These are phyloP conservation scores for Microplitis demolitor DNA, from an alignment of 1,140 invertebrate species.

Conservation along the genomic window DNA sequence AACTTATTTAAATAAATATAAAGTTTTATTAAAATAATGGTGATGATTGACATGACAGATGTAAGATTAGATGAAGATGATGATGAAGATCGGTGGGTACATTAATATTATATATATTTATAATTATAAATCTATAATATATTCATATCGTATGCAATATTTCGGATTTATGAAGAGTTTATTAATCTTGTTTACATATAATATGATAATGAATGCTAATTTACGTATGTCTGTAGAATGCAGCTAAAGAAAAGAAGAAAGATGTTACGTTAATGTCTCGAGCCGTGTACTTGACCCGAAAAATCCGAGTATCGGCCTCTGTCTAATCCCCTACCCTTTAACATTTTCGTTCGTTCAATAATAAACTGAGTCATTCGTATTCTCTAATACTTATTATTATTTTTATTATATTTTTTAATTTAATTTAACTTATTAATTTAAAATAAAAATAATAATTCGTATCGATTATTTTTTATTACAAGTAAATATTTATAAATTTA, in stretches of 20 bases:
- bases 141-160: no score
- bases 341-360: conserved; percentile 12
- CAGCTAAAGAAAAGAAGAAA: neutral
- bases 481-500: neutral
- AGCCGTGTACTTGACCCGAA: conserved; percentile 23
- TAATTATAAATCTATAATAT: neutral
- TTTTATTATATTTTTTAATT: neutral
- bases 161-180: neutral
- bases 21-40: conserved; percentile 43
- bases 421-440: neutral
- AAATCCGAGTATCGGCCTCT: conserved; percentile 11
- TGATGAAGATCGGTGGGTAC: conserved; percentile 56
- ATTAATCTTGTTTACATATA: conserved; percentile 2
- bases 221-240: conserved; percentile 4
- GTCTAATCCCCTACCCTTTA: neutral
- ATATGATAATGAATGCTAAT: conserved; percentile 1
- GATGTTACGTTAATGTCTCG: neutral
- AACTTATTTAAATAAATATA: neutral
- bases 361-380: neutral
- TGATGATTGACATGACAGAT: conserved; percentile 60
- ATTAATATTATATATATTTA: neutral
- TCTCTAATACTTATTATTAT: neutral
- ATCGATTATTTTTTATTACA: neutral
- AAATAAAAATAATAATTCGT: neutral
- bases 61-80: conserved; percentile 56